Evolutionary conservation across 2,113 vertebrate genomes (phyloP).

Genomic region (Phycodurus eques): DNA sequence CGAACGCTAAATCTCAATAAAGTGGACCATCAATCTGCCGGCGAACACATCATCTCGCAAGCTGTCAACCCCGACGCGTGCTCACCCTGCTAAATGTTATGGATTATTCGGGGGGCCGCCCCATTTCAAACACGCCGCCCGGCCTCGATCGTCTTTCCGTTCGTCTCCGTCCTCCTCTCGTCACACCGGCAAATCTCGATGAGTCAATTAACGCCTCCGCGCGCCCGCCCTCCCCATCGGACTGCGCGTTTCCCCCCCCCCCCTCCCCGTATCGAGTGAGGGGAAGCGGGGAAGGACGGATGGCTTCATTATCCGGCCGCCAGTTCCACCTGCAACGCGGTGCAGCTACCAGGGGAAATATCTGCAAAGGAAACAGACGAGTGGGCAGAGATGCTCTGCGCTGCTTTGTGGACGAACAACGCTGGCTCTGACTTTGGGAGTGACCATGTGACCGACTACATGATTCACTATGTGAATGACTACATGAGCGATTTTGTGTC

Average conservation of each 20-base stretch:
- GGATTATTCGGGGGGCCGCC: conserved; percentile 47
- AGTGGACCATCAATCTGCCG: conserved; percentile 57
- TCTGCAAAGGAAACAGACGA: neutral
- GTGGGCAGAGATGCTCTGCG: neutral
- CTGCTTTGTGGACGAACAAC: neutral
- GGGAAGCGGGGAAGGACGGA: neutral
- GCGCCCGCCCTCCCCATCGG: conserved; percentile 10
- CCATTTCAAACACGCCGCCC: conserved; percentile 27
- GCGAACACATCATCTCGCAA: conserved; percentile 38
- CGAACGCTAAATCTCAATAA: conserved; percentile 62
- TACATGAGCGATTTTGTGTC: no score
- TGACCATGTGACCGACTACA: no score
- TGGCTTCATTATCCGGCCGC: conserved; percentile 11
- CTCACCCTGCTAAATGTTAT: conserved; percentile 57
- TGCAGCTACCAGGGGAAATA: neutral
- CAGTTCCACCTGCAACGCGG: neutral
- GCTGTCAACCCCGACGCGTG: conserved; percentile 62
- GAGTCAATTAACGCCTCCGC: conserved; percentile 34
- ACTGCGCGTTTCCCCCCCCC: neutral
- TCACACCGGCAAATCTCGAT: conserved; percentile 41
- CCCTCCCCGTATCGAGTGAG: neutral
- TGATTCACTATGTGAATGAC: no score
- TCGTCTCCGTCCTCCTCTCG: conserved; percentile 20
- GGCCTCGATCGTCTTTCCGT: conserved; percentile 39
- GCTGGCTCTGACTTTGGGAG: no score